These are phyloP conservation scores for Spicauda simplicius DNA, from an alignment of 2,888 invertebrate species.

Conservation along the genomic window DNA sequence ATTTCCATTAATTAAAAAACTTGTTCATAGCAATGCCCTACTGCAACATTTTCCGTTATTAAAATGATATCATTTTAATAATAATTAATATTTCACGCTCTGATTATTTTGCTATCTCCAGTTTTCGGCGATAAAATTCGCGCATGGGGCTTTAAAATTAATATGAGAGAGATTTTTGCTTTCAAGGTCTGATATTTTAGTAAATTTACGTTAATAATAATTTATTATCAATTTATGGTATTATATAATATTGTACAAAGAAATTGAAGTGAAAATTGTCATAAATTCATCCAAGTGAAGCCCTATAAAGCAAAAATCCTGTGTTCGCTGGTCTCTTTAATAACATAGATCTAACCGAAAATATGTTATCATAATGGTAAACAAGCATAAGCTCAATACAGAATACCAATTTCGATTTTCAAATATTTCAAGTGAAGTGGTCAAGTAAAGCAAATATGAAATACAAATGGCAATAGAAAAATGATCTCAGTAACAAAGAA, in stretches of 20 bases:
- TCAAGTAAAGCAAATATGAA: not conserved
- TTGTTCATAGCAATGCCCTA: too few species aligned
- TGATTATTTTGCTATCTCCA: slow-evolving; percentile 6
- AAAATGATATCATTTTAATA: slow-evolving; percentile 9
- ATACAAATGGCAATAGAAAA: slow-evolving; percentile 23
- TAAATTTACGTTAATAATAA: too few species aligned
- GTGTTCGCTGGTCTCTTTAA: too few species aligned
- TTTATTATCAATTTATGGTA: not conserved
- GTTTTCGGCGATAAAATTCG: slow-evolving; percentile 2
- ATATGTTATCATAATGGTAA: too few species aligned
- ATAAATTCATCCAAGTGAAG: too few species aligned
- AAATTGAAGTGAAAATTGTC: too few species aligned
- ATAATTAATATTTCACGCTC: slow-evolving; percentile 8
- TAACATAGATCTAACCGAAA: too few species aligned
- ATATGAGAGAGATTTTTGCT: not conserved
- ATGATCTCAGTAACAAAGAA: slow-evolving; percentile 25
- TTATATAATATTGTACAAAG: not conserved
- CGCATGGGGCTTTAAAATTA: not conserved
- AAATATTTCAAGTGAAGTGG: not conserved
- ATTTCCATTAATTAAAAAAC: too few species aligned
- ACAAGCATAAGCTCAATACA: too few species aligned
- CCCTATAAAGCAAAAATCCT: too few species aligned
- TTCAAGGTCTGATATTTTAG: too few species aligned
- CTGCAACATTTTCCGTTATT: not conserved
- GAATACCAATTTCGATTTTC: not conserved